Percentiles rank a stretch among this genome's conserved stretches.
phyloP scores from a whole-genome alignment of 2,888 invertebrate species.

The Acanthosepion lycidas region DNA sequence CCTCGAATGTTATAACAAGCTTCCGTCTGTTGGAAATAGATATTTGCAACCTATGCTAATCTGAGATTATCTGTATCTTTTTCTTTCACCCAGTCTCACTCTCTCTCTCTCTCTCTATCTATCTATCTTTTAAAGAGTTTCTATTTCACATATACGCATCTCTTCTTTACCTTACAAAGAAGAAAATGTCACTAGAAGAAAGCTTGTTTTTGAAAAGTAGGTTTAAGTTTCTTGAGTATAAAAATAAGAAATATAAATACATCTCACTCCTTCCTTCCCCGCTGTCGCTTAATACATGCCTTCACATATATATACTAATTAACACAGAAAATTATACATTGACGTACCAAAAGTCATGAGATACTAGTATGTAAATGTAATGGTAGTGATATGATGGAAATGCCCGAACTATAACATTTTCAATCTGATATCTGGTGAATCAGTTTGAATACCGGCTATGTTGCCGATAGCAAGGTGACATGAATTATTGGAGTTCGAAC shows the following conservation, averaged over 20 bases:
- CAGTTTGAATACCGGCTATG: no score
- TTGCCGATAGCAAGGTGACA: no score
- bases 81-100: background rate
- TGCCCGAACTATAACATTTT: no score
- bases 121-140: background rate
- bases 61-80: background rate
- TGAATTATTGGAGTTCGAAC: no score
- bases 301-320: background rate
- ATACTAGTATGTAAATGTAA: no score
- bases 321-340: background rate
- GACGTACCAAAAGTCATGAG: background rate
- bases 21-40: slow-evolving; percentile 33
- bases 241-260: background rate
- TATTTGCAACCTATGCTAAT: background rate
- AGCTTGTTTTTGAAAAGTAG: background rate
- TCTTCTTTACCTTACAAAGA: background rate
- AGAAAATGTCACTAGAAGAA: background rate
- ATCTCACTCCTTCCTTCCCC: background rate
- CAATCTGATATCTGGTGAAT: no score
- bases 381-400: no score
- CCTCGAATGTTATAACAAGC: slow-evolving; percentile 23
- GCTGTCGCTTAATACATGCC: background rate
- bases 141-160: background rate
- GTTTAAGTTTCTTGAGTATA: background rate
- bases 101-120: background rate